Conservation (phyloP, 1,140 invertebrate species). For the Pseudoatta argentina region DNA sequence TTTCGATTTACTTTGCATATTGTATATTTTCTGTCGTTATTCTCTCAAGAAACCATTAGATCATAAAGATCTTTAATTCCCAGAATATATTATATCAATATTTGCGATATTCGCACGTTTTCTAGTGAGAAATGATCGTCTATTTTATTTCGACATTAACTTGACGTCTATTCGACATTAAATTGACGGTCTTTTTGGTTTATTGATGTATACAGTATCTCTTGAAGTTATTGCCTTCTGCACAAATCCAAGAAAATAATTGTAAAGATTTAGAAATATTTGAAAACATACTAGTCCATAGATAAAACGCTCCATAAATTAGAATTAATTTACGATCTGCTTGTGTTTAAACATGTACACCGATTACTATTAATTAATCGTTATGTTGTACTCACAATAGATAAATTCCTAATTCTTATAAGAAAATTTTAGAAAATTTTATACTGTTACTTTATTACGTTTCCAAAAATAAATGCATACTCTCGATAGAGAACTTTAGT, state of each 20-base stretch:
- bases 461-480: not conserved
- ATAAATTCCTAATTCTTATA: not conserved
- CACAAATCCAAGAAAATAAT: not conserved
- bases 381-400: not conserved
- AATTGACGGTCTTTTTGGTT: too few species aligned
- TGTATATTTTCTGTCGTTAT: constrained; percentile 19
- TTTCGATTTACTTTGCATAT: not conserved
- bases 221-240: not conserved
- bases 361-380: not conserved
- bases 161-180: too few species aligned
- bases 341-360: not conserved
- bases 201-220: not conserved
- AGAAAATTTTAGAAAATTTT: not conserved
- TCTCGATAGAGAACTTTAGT: not conserved
- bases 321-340: not conserved
- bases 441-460: not conserved
- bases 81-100: not conserved
- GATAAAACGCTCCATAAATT: not conserved
- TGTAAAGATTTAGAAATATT: not conserved
- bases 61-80: not conserved
- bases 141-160: too few species aligned
- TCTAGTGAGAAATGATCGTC: not conserved
- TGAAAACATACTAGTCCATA: not conserved
- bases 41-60: not conserved
- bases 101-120: not conserved